phyloP scores from a whole-genome alignment of 2,113 vertebrate genomes.

The Psilopsiagon aymara region DNA sequence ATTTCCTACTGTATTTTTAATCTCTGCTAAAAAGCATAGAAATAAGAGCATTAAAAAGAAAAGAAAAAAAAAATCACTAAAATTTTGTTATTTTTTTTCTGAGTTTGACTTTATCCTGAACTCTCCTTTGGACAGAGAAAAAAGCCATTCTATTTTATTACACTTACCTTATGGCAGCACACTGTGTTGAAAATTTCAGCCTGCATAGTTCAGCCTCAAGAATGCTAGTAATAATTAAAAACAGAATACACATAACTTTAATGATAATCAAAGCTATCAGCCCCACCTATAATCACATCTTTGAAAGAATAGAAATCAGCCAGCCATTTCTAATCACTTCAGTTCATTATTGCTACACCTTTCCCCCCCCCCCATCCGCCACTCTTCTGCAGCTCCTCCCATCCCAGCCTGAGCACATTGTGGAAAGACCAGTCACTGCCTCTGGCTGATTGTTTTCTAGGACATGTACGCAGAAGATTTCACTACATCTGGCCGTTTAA shows the following conservation, averaged over 20 bases:
- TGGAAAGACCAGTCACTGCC: neutral
- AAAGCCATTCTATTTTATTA: neutral
- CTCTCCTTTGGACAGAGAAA: accelerated
- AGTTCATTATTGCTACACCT: neutral
- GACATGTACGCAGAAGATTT: neutral
- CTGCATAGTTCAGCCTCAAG: neutral
- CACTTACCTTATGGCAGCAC: neutral
- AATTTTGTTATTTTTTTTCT: neutral
- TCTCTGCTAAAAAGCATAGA: neutral
- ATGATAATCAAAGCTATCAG: neutral
- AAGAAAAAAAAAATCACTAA: neutral
- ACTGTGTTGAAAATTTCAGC: neutral
- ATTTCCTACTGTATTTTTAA: neutral
- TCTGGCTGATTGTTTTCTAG: neutral
- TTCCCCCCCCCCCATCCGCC: neutral
- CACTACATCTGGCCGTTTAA: neutral
- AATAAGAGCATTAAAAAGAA: neutral
- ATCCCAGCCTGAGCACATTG: neutral
- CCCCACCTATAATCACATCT: neutral
- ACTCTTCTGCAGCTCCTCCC: neutral
- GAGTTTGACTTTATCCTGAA: neutral
- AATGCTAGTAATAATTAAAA: neutral
- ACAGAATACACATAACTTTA: neutral
- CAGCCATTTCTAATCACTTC: neutral
- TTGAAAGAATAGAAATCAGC: neutral